Conservation (phyloP, 92 coral and sea anemone genomes). For the Heteractis magnifica region DNA sequence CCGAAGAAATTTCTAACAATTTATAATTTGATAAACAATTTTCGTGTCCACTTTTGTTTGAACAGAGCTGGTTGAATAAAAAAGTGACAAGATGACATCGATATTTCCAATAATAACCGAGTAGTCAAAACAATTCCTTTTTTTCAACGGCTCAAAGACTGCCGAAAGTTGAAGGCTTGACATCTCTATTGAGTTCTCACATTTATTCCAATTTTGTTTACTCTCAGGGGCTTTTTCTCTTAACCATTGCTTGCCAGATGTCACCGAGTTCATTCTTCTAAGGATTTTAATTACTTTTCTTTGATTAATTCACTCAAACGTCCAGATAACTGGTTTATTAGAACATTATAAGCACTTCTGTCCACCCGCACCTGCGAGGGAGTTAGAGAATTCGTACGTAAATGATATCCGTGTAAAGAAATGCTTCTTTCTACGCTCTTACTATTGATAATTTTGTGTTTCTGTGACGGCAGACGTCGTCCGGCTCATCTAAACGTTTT, state of each 20-base stretch:
- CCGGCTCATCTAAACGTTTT: conserved; percentile 72
- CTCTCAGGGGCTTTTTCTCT: conserved; percentile 27
- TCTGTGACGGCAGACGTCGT: conserved; percentile 18
- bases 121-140: conserved; percentile 19
- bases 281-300: conserved; percentile 17
- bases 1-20: background rate
- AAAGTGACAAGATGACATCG: background rate
- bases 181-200: conserved; percentile 36
- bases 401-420: too few relatives aligned
- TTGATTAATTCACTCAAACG: conserved; percentile 21
- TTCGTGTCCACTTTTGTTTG: background rate
- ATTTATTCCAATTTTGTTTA: conserved; percentile 18
- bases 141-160: conserved; percentile 17
- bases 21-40: background rate
- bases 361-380: conserved; percentile 18
- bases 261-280: conserved; percentile 16
- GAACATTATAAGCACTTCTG: conserved; percentile 5
- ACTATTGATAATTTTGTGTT: background rate
- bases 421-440: background rate
- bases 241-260: conserved; percentile 16
- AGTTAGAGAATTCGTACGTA: background rate
- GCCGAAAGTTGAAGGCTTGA: conserved; percentile 29
- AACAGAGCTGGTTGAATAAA: conserved; percentile 14
- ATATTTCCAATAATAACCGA: conserved; percentile 1
- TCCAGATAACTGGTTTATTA: conserved; percentile 6